Conservation (phyloP, 1,140 invertebrate species). For the Neuroterus valhalla region DNA sequence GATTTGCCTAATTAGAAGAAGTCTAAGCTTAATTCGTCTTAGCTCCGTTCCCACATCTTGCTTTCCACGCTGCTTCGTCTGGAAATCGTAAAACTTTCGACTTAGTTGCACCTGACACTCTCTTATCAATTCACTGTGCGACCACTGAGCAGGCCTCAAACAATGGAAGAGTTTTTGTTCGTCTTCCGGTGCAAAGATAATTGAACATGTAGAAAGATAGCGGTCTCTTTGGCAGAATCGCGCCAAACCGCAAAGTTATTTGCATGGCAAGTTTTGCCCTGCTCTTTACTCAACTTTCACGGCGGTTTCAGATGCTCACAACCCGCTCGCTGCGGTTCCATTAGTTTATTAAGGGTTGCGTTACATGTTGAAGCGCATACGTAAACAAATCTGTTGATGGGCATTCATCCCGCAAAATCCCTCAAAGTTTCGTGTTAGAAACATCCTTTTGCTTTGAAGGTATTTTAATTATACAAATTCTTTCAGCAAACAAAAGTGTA, state of each 20-base stretch:
- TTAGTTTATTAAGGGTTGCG: slow-evolving; percentile 50
- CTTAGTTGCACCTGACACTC: not conserved
- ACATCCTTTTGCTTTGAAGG: slow-evolving; percentile 43
- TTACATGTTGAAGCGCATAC: not conserved
- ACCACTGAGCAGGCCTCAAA: not conserved
- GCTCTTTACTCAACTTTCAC: slow-evolving; percentile 29
- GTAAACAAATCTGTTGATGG: slow-evolving; percentile 20
- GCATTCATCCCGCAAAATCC: slow-evolving; percentile 17
- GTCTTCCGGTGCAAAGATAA: slow-evolving; percentile 15
- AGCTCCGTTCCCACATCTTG: not conserved
- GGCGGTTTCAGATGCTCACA: slow-evolving; percentile 13
- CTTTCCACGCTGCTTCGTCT: not conserved
- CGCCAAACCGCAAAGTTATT: slow-evolving; percentile 51
- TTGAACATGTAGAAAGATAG: slow-evolving; percentile 26
- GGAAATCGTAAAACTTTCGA: not conserved
- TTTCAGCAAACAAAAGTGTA: not conserved
- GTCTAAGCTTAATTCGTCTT: not conserved
- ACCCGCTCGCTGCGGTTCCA: slow-evolving; percentile 30
- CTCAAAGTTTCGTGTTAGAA: not conserved
- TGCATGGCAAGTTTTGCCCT: slow-evolving; percentile 51
- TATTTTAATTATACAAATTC: slow-evolving; percentile 25
- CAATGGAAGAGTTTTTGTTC: slow-evolving; percentile 14
- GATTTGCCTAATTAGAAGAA: not conserved
- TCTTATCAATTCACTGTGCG: slow-evolving; percentile 7
- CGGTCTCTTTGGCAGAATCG: slow-evolving; percentile 23